Percentiles rank a stretch among this genome's conserved stretches.
phyloP scores from a whole-genome alignment of 2,797 vertebrate species.

The Poecilia picta region DNA sequence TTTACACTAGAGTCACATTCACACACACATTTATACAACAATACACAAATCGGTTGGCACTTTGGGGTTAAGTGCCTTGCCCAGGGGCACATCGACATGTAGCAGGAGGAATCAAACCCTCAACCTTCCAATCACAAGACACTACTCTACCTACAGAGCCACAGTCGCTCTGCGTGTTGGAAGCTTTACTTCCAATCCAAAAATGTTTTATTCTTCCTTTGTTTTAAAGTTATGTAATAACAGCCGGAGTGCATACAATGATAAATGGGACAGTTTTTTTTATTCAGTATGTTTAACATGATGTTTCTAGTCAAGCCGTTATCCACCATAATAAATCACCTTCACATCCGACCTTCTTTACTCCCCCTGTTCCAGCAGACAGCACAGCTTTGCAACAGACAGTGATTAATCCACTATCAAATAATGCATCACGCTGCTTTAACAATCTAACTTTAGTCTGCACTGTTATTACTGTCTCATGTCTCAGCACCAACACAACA shows the following conservation, averaged over 20 bases:
- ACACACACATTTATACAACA: too few relatives aligned
- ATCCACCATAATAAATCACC: conserved; percentile 45
- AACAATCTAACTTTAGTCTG: conserved; percentile 29
- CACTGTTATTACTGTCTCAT: conserved; percentile 44
- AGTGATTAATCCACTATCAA: conserved; percentile 46
- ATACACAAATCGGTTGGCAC: too few relatives aligned
- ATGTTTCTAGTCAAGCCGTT: conserved; percentile 31
- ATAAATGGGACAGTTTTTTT: background rate
- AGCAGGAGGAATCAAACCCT: too few relatives aligned
- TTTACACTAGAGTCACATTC: too few relatives aligned
- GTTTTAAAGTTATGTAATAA: background rate
- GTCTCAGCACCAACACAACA: conserved; percentile 27
- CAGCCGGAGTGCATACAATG: background rate
- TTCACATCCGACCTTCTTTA: conserved; percentile 24
- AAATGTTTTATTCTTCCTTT: background rate
- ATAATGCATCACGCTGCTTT: conserved; percentile 29
- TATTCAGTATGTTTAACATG: conserved; percentile 29
- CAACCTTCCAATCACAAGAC: too few relatives aligned
- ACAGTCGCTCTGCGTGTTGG: too few relatives aligned
- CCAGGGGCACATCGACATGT: too few relatives aligned
- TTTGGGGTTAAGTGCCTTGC: too few relatives aligned
- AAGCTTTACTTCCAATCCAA: background rate
- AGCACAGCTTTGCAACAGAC: conserved; percentile 30
- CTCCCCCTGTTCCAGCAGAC: conserved; percentile 19
- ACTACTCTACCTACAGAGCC: too few relatives aligned